These are phyloP conservation scores for Acipenser oxyrinchus DNA, from an alignment of 2,797 vertebrate genomes.

Conservation along the genomic window DNA sequence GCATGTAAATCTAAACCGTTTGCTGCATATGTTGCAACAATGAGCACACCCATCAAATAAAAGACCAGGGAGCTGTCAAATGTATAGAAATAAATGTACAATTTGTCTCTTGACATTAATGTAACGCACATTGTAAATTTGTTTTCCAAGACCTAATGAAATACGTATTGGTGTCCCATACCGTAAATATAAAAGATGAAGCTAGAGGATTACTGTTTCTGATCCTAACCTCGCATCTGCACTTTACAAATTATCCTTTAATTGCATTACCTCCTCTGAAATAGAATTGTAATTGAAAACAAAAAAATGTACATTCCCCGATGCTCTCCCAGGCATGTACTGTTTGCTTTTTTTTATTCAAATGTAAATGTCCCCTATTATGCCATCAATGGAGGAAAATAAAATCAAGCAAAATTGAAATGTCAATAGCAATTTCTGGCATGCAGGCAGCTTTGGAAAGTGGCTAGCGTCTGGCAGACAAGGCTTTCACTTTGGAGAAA, in stretches of 20 bases:
- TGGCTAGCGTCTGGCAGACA: slow-evolving; percentile 32
- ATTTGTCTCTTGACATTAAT: slow-evolving; percentile 3
- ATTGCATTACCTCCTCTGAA: slow-evolving; percentile 68
- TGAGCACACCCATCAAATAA: too few species aligned
- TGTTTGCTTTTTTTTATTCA: slow-evolving; percentile 54
- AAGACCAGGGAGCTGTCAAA: too few species aligned
- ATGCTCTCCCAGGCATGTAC: slow-evolving; percentile 47
- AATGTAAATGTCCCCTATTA: too few species aligned
- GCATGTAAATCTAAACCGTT: too few species aligned
- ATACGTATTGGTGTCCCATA: neutral
- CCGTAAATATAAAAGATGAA: slow-evolving; percentile 21
- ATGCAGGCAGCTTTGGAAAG: slow-evolving; percentile 61
- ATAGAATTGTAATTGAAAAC: slow-evolving; percentile 60
- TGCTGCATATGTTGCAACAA: too few species aligned
- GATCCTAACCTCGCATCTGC: slow-evolving; percentile 61
- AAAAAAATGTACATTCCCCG: slow-evolving; percentile 51
- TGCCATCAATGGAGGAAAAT: slow-evolving; percentile 55
- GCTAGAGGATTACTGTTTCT: slow-evolving; percentile 58
- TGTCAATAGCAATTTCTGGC: slow-evolving; percentile 90
- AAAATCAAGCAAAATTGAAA: slow-evolving; percentile 74
- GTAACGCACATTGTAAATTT: neutral
- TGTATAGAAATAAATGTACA: too few species aligned
- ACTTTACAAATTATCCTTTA: slow-evolving; percentile 65
- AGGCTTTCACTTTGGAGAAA: slow-evolving; percentile 29
- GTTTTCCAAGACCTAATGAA: neutral